Percentiles rank a stretch among this genome's conserved stretches.
Evolutionary conservation across 2,113 vertebrate genomes (phyloP).

Genomic region (Malaclemys terrapin): DNA sequence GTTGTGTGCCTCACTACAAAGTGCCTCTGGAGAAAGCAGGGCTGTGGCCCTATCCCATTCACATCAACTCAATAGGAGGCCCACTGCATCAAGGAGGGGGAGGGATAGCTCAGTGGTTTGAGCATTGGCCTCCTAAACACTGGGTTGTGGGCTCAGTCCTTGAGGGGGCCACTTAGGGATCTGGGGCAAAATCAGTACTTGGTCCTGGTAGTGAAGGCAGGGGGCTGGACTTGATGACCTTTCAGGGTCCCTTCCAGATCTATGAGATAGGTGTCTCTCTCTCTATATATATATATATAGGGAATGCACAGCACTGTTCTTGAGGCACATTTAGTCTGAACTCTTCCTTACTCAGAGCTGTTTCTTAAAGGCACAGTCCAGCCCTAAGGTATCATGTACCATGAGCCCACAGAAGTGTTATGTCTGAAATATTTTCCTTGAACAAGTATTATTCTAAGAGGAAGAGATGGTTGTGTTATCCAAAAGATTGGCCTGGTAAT

Average conservation of each 20-base stretch:
- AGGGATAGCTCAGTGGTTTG: too few species aligned
- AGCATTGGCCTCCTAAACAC: too few species aligned
- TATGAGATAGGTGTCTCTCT: too few species aligned
- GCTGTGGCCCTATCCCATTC: rapidly evolving
- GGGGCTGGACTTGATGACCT: too few species aligned
- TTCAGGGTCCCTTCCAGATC: too few species aligned
- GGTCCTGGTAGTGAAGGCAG: too few species aligned
- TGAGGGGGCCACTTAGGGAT: too few species aligned
- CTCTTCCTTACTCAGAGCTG: neutral
- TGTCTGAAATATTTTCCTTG: neutral
- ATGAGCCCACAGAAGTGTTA: neutral
- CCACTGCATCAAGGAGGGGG: too few species aligned
- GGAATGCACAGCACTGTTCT: neutral
- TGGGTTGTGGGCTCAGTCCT: too few species aligned
- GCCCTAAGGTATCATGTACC: neutral
- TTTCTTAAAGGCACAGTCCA: neutral
- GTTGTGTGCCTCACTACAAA: neutral
- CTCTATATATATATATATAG: too few species aligned
- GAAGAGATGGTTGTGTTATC: neutral
- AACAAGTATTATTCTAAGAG: neutral
- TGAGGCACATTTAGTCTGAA: neutral
- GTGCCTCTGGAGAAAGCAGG: rapidly evolving
- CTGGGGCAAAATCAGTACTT: too few species aligned
- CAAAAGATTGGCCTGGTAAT: neutral
- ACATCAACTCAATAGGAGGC: neutral